phyloP scores from a whole-genome alignment of 1,140 invertebrate species.

The Colletes gigas region DNA sequence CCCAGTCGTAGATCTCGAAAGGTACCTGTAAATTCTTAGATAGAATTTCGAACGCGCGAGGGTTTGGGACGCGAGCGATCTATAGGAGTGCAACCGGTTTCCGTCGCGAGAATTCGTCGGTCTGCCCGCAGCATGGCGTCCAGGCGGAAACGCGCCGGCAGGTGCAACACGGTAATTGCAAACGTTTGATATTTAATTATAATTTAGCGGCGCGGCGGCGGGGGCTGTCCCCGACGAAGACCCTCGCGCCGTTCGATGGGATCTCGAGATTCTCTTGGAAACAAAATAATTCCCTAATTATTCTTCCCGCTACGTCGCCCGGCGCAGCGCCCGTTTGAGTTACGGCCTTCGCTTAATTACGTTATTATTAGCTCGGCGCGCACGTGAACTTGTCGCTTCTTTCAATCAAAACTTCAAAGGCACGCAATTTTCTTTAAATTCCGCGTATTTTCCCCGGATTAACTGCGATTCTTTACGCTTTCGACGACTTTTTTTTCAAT shows the following conservation, averaged over 20 bases:
- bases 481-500: too few relatives aligned
- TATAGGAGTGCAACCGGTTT: slow-evolving; percentile 26
- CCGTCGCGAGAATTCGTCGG: slow-evolving; percentile 50
- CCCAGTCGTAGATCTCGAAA: too few relatives aligned
- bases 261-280: slow-evolving; percentile 67
- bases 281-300: slow-evolving; percentile 78
- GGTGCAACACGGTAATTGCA: slow-evolving; percentile 75
- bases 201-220: slow-evolving; percentile 62
- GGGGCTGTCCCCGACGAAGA: slow-evolving; percentile 37
- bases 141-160: slow-evolving; percentile 58
- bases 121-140: slow-evolving; percentile 7
- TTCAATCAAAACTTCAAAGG: background rate
- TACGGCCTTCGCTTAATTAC: slow-evolving; percentile 73
- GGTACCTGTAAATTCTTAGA: too few relatives aligned
- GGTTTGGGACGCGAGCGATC: too few relatives aligned
- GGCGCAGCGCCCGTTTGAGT: slow-evolving; percentile 54
- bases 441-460: too few relatives aligned
- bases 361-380: slow-evolving; percentile 69
- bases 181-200: slow-evolving; percentile 79
- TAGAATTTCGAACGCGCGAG: too few relatives aligned
- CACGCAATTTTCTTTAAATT: too few relatives aligned
- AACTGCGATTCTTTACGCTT: too few relatives aligned
- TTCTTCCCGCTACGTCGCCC: slow-evolving; percentile 51
- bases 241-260: slow-evolving; percentile 57
- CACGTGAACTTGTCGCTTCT: background rate